Conservation (phyloP, 2,888 invertebrate genomes). For the Pyrrhopygopsis socrates region DNA sequence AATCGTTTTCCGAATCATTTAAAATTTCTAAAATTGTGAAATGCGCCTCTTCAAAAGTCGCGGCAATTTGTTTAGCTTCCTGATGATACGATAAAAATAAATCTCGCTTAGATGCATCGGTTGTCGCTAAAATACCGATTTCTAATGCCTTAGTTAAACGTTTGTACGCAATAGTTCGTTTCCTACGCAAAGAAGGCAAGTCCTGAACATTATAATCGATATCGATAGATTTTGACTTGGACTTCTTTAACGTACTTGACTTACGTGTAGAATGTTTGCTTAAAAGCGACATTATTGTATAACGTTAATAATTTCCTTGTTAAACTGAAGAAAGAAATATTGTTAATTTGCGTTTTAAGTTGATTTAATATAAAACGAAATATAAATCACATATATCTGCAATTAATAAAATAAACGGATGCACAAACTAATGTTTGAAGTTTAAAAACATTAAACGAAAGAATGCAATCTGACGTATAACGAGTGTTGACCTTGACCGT, state of each 20-base stretch:
- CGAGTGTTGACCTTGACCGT: not conserved
- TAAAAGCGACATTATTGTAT: not conserved
- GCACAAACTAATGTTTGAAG: not conserved
- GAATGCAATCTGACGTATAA: not conserved
- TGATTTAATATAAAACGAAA: not conserved
- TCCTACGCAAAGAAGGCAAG: slow-evolving; percentile 47
- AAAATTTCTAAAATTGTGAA: slow-evolving; percentile 29
- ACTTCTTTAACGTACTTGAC: not conserved
- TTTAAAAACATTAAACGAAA: not conserved
- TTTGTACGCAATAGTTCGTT: slow-evolving; percentile 49
- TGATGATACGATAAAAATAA: slow-evolving; percentile 52
- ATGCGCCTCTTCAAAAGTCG: slow-evolving; percentile 40
- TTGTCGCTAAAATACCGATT: slow-evolving; percentile 11
- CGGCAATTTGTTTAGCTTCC: slow-evolving; percentile 22
- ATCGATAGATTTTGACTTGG: slow-evolving; percentile 7
- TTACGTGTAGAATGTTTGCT: not conserved
- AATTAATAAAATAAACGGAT: not conserved
- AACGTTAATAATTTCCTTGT: not conserved
- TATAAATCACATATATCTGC: too few relatives aligned
- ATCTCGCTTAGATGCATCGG: slow-evolving; percentile 8
- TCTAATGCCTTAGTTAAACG: slow-evolving; percentile 45
- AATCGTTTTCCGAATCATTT: not conserved
- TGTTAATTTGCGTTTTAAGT: not conserved
- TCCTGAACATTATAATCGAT: slow-evolving; percentile 9
- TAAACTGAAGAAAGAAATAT: not conserved